Conservation (phyloP, 2,797 vertebrate species). For the Nothura maculosa region DNA sequence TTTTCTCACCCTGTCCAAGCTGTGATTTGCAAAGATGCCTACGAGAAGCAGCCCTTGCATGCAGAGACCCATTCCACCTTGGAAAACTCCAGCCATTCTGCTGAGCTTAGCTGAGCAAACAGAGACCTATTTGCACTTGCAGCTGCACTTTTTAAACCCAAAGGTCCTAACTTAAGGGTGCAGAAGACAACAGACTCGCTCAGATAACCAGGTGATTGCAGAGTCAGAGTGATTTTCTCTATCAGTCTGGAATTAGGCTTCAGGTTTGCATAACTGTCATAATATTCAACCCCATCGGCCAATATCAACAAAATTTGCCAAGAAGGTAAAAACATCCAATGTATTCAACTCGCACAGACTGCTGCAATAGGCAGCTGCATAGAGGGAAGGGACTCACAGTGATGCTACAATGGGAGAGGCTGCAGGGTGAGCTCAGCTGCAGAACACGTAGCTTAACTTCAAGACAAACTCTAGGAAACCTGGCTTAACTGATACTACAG, state of each 20-base stretch:
- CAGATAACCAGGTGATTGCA: neutral
- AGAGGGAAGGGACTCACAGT: neutral
- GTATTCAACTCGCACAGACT: neutral
- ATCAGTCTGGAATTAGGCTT: neutral
- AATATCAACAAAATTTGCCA: neutral
- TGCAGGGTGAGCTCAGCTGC: neutral
- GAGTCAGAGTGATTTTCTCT: neutral
- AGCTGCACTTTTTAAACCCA: neutral
- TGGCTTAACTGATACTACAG: neutral
- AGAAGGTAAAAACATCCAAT: neutral
- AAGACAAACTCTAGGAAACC: neutral
- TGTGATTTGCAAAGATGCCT: neutral
- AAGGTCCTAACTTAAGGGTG: neutral
- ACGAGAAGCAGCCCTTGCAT: neutral
- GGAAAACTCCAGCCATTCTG: rapidly evolving
- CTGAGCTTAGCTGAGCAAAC: neutral
- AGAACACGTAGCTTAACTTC: neutral
- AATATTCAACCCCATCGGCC: neutral
- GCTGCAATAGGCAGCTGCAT: neutral
- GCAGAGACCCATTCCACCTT: neutral
- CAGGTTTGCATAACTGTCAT: neutral
- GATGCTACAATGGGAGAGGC: neutral
- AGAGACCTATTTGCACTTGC: neutral
- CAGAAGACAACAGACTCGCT: neutral
- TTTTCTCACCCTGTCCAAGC: neutral